Conservation (phyloP, 2,888 invertebrate genomes). For the Ormyrus labotus region DNA sequence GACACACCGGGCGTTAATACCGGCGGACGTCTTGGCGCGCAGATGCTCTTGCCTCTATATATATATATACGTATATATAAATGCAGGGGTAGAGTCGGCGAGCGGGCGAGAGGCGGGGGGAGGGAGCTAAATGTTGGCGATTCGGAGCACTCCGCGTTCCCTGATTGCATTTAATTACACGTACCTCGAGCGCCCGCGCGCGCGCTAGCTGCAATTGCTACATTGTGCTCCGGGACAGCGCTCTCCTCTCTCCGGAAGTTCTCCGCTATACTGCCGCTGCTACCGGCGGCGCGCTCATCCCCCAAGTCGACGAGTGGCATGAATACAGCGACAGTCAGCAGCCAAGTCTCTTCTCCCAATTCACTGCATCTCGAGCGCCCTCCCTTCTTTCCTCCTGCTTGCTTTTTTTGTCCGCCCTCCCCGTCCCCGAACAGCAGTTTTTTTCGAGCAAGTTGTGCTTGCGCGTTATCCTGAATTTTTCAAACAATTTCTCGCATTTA, state of each 20-base stretch:
- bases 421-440: background rate
- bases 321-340: conserved; percentile 12
- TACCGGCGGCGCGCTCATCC: background rate
- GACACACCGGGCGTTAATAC: conserved; percentile 7
- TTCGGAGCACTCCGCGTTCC: conserved; percentile 71
- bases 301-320: conserved; percentile 11
- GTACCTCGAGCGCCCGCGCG: conserved; percentile 62
- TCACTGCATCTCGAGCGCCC: background rate
- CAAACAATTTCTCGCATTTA: conserved; percentile 9
- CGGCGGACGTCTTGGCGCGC: background rate
- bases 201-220: conserved; percentile 67
- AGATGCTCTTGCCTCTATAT: background rate
- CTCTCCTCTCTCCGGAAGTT: background rate
- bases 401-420: background rate
- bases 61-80: background rate
- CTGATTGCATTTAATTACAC: conserved; percentile 76
- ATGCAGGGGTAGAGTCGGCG: background rate
- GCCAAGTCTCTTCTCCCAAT: background rate
- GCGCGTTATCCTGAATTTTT: conserved; percentile 31
- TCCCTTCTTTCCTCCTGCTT: background rate
- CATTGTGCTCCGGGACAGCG: conserved; percentile 66
- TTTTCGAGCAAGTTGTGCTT: conserved; percentile 14
- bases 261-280: background rate
- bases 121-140: conserved; percentile 67
- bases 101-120: conserved; percentile 32